phyloP scores from a whole-genome alignment of 2,888 invertebrate genomes.

The Polydesmus complanatus region DNA sequence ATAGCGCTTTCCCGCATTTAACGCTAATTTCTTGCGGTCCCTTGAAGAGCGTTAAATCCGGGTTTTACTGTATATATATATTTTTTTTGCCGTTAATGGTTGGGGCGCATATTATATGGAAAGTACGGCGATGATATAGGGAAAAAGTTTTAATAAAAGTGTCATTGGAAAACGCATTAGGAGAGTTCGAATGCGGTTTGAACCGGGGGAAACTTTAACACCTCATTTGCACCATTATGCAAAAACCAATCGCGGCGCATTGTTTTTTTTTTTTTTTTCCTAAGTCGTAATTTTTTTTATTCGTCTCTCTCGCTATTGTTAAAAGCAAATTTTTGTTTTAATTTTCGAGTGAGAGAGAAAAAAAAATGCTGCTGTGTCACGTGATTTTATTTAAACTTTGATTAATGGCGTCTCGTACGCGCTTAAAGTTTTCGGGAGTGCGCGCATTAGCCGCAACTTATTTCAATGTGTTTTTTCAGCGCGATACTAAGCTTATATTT shows the following conservation, averaged over 20 bases:
- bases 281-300: background rate
- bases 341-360: background rate
- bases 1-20: no score
- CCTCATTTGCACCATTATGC: background rate
- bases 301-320: no score
- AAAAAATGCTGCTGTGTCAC: background rate
- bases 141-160: background rate
- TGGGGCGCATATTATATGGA: background rate
- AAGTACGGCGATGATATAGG: background rate
- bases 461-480: no score
- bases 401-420: no score
- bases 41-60: background rate
- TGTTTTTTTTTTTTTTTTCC: background rate
- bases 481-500: background rate
- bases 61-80: background rate
- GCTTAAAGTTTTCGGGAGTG: no score
- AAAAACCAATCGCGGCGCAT: background rate
- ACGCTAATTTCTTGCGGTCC: background rate
- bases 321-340: no score
- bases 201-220: background rate
- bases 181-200: no score
- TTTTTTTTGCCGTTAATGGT: background rate
- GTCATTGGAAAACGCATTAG: no score
- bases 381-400: background rate
- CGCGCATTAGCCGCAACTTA: no score